phyloP scores from a whole-genome alignment of 2,888 invertebrate genomes.

The Napeogenes sylphis region DNA sequence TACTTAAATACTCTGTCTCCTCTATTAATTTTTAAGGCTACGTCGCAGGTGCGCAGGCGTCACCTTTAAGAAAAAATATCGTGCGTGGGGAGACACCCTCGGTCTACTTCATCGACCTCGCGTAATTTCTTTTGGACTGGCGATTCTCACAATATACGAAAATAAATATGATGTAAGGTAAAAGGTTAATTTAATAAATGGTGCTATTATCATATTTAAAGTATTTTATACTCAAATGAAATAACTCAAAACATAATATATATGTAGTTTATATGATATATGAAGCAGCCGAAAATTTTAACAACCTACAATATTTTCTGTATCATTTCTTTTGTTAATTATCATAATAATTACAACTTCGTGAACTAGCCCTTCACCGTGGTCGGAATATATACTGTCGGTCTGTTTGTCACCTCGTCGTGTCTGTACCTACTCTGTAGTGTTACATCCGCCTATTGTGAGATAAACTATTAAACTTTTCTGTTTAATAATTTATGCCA shows the following conservation, averaged over 20 bases:
- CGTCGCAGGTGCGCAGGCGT: conserved; percentile 63
- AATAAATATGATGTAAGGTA: background rate
- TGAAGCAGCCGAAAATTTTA: no score
- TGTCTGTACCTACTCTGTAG: conserved; percentile 1
- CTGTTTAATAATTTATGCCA: no score
- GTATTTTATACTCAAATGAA: no score
- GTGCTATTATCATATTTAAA: no score
- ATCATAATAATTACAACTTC: conserved; percentile 11
- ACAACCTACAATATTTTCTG: no score
- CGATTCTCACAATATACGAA: background rate
- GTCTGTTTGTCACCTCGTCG: conserved; percentile 38
- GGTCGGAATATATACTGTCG: conserved; percentile 38
- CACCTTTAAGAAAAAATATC: conserved; percentile 65
- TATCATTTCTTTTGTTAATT: conserved; percentile 8
- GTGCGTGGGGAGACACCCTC: conserved; percentile 45
- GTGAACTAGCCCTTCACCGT: conserved; percentile 9
- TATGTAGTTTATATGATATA: no score
- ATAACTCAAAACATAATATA: no score
- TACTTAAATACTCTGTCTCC: conserved; percentile 4
- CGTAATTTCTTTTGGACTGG: background rate
- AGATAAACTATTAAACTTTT: conserved; percentile 5
- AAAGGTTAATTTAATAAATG: no score
- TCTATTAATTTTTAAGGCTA: conserved; percentile 44
- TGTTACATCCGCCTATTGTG: conserved; percentile 35
- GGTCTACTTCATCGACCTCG: conserved; percentile 19